Evolutionary conservation across 2,797 vertebrate genomes (phyloP).

Genomic region (Pempheris klunzingeri): DNA sequence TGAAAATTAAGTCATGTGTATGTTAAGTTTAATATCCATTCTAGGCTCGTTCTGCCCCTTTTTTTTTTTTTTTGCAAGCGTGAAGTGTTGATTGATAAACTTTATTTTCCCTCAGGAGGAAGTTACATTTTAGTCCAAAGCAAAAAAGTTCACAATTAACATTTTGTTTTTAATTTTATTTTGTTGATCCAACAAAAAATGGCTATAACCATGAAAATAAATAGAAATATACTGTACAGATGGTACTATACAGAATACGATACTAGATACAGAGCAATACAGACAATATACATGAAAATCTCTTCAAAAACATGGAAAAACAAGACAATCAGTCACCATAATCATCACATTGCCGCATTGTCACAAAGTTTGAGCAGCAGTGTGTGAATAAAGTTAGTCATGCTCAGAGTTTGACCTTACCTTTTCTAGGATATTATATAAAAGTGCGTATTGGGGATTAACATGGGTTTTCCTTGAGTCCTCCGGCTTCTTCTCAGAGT

Average conservation of each 20-base stretch:
- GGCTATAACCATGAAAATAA: constrained; percentile 46
- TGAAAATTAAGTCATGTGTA: constrained; percentile 60
- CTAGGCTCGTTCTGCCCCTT: constrained; percentile 52
- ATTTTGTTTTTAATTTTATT: constrained; percentile 68
- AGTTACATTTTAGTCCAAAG: constrained; percentile 56
- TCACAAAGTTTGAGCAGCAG: constrained; percentile 20
- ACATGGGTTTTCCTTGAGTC: no score
- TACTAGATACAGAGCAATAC: constrained; percentile 39
- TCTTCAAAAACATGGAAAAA: constrained; percentile 46
- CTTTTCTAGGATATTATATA: constrained; percentile 3
- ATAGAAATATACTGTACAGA: no score
- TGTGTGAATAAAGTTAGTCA: not conserved
- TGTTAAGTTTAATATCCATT: constrained; percentile 65
- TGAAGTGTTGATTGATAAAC: constrained; percentile 70
- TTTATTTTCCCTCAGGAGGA: constrained; percentile 41
- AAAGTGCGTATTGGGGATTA: constrained; percentile 4
- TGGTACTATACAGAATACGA: no score
- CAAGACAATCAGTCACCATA: constrained; percentile 5
- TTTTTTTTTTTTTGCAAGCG: constrained; percentile 56
- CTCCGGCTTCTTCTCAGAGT: no score
- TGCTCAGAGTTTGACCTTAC: constrained; percentile 21
- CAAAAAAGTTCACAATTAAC: constrained; percentile 79
- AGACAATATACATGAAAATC: constrained; percentile 37
- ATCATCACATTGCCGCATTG: not conserved
- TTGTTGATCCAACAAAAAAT: constrained; percentile 32